A percentile compares a stretch with the other conserved stretches of the same genome.
Conservation (phyloP, 2,888 invertebrate genomes). For the Caenorhabditis imperialis region DNA sequence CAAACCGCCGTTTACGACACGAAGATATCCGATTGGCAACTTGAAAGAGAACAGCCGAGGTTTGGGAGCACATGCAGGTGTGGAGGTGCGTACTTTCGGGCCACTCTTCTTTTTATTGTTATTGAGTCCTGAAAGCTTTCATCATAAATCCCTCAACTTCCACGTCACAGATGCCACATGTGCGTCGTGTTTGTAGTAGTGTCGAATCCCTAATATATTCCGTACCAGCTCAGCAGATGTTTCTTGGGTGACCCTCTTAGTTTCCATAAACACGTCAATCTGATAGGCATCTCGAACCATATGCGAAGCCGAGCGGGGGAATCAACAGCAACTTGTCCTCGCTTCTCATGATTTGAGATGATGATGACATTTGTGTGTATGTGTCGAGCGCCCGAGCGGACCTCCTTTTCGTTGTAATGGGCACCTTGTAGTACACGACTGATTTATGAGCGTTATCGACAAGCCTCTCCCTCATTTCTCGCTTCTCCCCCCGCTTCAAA, state of each 20-base stretch:
- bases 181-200: slow-evolving; percentile 4
- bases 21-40: slow-evolving; percentile 11
- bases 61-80: slow-evolving; percentile 15
- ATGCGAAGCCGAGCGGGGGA: slow-evolving; percentile 16
- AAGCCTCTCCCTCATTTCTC: slow-evolving; percentile 13
- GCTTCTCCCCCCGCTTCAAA: slow-evolving; percentile 13
- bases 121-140: slow-evolving; percentile 14
- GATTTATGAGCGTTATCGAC: slow-evolving; percentile 48
- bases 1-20: not conserved
- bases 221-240: slow-evolving; percentile 37
- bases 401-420: slow-evolving; percentile 14
- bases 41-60: slow-evolving; percentile 21
- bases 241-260: slow-evolving; percentile 14
- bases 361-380: slow-evolving; percentile 50
- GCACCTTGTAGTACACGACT: slow-evolving; percentile 50
- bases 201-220: slow-evolving; percentile 44
- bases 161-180: slow-evolving; percentile 43
- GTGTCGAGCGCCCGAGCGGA: slow-evolving; percentile 11
- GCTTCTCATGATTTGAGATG: slow-evolving; percentile 7
- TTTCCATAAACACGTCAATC: slow-evolving; percentile 49
- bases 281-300: slow-evolving; percentile 45
- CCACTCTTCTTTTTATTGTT: slow-evolving; percentile 2
- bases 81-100: no score
- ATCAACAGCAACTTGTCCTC: slow-evolving; percentile 25
- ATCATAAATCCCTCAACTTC: slow-evolving; percentile 40